Evolutionary conservation across 2,113 vertebrate species (phyloP).

Genomic region (Apus apus): DNA sequence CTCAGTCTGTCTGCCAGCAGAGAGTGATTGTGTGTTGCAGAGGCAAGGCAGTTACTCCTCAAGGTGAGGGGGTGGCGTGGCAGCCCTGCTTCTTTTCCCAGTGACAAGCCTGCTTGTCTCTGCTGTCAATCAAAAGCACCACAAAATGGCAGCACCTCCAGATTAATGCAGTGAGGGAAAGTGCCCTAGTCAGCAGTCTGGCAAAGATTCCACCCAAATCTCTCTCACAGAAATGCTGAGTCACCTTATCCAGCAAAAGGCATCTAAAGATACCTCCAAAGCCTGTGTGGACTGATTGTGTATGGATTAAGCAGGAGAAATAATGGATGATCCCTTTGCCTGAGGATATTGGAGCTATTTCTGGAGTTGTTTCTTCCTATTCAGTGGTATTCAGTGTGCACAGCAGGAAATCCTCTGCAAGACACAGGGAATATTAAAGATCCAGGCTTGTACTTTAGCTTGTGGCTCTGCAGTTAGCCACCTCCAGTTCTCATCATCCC

Average conservation of each 20-base stretch:
- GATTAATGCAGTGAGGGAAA: not conserved
- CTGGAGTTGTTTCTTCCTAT: not conserved
- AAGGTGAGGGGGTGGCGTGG: not conserved
- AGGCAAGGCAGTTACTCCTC: not conserved
- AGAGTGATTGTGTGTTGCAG: not conserved
- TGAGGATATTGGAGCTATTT: not conserved
- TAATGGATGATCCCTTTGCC: not conserved
- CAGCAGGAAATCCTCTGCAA: not conserved
- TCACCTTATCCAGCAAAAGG: not conserved
- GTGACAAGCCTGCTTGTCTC: not conserved
- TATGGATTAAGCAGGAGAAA: not conserved
- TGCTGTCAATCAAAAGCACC: not conserved
- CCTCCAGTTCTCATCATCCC: not conserved
- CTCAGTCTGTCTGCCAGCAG: not conserved
- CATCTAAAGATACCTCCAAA: not conserved
- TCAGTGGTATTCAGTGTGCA: not conserved
- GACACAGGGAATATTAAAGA: not conserved
- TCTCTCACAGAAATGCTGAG: not conserved
- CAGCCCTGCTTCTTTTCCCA: not conserved
- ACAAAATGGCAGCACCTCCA: not conserved
- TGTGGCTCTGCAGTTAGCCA: not conserved
- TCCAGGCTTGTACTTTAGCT: not conserved
- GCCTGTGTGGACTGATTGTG: not conserved
- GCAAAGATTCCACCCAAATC: not conserved
- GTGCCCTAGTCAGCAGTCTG: not conserved